A percentile compares a stretch with the other conserved stretches of the same genome.
Evolutionary conservation across 2,113 vertebrate genomes (phyloP).

Genomic region (Callorhinus ursinus): DNA sequence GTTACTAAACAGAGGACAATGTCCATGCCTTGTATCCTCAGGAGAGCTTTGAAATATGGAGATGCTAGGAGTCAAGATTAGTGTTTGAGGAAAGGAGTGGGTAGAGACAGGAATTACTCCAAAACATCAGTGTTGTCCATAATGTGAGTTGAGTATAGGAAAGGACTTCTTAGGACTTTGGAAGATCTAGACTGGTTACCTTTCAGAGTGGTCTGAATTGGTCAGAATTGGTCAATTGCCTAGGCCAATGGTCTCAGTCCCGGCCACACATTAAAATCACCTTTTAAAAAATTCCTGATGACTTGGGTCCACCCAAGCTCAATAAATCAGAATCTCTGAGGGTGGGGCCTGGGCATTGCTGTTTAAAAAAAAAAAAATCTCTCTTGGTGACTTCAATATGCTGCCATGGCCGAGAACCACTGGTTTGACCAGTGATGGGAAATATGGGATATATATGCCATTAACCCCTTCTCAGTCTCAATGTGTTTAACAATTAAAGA

Average conservation of each 20-base stretch:
- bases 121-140: neutral
- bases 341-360: neutral
- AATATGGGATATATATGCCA: neutral
- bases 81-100: neutral
- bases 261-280: neutral
- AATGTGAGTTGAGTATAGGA: neutral
- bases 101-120: neutral
- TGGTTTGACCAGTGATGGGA: neutral
- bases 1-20: slow-evolving; percentile 12
- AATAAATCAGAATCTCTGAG: neutral
- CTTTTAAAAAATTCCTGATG: slow-evolving; percentile 48
- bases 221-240: too few relatives aligned
- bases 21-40: neutral
- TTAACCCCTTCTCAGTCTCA: neutral
- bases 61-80: neutral
- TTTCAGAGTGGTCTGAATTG: neutral
- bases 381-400: neutral
- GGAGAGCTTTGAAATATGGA: neutral
- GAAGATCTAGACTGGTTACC: neutral
- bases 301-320: neutral
- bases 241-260: neutral
- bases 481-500: neutral
- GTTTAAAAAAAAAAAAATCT: neutral
- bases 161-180: neutral
- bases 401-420: neutral